These are phyloP conservation scores for Semnopithecus entellus DNA, from an alignment of 2,113 vertebrate genomes.

Conservation along the genomic window DNA sequence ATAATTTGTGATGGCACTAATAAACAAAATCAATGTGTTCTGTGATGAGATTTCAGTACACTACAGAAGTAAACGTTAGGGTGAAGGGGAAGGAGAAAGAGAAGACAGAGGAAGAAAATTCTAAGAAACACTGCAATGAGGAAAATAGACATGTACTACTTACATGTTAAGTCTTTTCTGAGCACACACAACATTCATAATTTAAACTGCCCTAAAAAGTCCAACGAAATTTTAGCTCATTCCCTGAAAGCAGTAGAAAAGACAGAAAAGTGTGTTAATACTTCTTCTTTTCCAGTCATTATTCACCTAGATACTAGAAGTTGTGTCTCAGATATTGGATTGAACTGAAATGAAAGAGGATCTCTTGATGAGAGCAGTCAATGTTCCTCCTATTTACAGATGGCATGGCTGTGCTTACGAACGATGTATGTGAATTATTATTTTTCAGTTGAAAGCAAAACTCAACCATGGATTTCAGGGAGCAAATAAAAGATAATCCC, in stretches of 20 bases:
- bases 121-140: not conserved
- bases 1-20: not conserved
- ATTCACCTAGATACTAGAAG: constrained; percentile 11
- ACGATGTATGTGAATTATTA: constrained; percentile 54
- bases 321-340: not conserved
- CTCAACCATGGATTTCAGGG: constrained; percentile 63
- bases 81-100: not conserved
- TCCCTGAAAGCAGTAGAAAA: constrained; percentile 7
- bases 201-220: not conserved
- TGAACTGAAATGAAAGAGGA: not conserved
- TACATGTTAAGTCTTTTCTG: not conserved
- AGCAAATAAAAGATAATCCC: constrained; percentile 67
- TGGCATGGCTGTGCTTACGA: not conserved
- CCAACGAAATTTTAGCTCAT: not conserved
- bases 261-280: not conserved
- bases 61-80: not conserved
- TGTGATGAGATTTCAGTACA: not conserved
- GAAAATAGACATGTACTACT: not conserved
- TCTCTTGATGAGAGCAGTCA: not conserved
- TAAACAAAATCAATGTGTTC: not conserved
- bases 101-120: not conserved
- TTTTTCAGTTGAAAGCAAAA: constrained; percentile 60
- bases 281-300: not conserved
- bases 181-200: not conserved
- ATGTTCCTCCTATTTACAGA: constrained; percentile 1